Percentiles rank a stretch among this genome's conserved stretches.
These are phyloP conservation scores for Delphinus delphis DNA, from an alignment of 2,113 vertebrate genomes.

Conservation along the genomic window DNA sequence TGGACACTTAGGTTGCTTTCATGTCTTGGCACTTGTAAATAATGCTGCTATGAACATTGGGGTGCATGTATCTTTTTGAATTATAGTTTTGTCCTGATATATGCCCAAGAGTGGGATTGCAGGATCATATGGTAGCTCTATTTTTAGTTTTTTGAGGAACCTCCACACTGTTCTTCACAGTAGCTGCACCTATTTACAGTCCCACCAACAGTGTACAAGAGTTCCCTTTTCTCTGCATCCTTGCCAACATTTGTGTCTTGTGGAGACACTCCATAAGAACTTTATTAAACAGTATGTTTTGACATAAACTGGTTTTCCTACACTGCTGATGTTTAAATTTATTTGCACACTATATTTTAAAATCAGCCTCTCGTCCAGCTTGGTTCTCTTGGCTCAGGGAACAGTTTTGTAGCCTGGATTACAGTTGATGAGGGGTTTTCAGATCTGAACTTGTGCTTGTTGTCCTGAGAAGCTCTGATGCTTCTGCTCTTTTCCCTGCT, in stretches of 20 bases:
- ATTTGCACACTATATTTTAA: not conserved
- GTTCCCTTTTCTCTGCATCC: no score
- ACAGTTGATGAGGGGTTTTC: slow-evolving; percentile 22
- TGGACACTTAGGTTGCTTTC: no score
- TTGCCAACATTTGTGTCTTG: not conserved
- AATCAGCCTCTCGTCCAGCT: not conserved
- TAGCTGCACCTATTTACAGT: no score
- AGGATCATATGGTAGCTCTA: no score
- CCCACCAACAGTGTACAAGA: no score
- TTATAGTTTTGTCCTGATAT: no score
- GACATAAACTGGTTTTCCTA: not conserved
- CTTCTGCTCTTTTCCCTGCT: not conserved
- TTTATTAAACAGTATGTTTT: not conserved
- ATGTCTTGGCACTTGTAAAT: no score
- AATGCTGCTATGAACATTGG: no score
- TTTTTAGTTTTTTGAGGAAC: no score
- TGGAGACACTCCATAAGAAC: not conserved
- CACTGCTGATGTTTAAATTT: not conserved
- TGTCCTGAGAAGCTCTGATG: not conserved
- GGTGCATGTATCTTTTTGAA: no score
- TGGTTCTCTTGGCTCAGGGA: not conserved
- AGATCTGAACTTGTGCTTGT: not conserved
- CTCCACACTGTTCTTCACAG: no score
- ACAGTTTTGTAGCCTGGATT: not conserved
- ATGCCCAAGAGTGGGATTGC: no score